Evolutionary conservation across 2,113 vertebrate species (phyloP).

Genomic region (Diadophis punctatus): DNA sequence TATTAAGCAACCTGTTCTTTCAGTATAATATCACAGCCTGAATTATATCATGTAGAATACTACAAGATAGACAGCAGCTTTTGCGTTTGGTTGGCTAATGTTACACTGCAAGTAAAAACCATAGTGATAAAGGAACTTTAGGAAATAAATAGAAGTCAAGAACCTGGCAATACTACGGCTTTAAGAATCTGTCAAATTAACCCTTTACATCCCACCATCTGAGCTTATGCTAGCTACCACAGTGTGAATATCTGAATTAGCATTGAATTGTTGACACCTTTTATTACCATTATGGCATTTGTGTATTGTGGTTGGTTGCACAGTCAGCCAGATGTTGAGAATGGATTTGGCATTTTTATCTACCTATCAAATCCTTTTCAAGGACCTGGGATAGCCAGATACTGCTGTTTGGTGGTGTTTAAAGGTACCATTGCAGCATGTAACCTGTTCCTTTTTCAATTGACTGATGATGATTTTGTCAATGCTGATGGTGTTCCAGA

Average conservation of each 20-base stretch:
- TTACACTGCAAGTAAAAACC: background rate
- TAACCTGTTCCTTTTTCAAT: background rate
- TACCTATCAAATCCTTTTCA: background rate
- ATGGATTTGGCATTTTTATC: background rate
- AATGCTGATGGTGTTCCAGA: background rate
- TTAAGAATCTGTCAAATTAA: background rate
- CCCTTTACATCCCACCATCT: background rate
- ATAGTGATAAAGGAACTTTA: conserved; percentile 4
- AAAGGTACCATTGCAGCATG: background rate
- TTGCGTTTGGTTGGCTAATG: background rate
- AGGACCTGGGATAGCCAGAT: background rate
- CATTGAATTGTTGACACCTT: background rate
- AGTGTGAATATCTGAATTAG: background rate
- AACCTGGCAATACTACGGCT: background rate
- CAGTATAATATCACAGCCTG: background rate
- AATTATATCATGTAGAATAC: conserved; percentile 9
- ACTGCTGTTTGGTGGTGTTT: background rate
- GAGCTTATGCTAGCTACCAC: background rate
- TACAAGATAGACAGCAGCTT: background rate
- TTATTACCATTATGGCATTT: background rate
- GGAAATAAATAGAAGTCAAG: background rate
- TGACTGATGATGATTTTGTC: background rate
- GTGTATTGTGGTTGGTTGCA: background rate
- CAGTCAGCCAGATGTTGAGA: background rate
- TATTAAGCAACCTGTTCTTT: conserved; percentile 1